phyloP scores from a whole-genome alignment of 2,797 vertebrate species.

The Aselliscus stoliczkanus region DNA sequence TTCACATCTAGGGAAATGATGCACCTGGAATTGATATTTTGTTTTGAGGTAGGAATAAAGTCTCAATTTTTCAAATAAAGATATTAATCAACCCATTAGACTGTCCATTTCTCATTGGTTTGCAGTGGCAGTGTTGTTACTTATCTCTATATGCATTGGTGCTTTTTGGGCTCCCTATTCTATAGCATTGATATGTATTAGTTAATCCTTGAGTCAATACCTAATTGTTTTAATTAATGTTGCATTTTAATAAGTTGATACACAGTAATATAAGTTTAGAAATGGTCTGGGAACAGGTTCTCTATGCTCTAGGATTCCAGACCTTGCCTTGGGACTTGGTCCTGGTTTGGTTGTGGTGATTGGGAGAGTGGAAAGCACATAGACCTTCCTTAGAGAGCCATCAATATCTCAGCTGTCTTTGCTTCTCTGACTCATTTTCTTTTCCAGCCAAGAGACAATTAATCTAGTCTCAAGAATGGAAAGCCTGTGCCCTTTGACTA shows the following conservation, averaged over 20 bases:
- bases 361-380: not conserved
- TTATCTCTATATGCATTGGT: not conserved
- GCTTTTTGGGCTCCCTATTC: not conserved
- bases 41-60: not conserved
- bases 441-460: constrained; percentile 1
- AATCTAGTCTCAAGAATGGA: not conserved
- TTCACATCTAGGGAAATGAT: not conserved
- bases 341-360: not conserved
- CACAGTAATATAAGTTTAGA: not conserved
- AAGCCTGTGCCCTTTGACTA: not conserved
- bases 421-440: constrained; percentile 38
- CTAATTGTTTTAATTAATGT: not conserved
- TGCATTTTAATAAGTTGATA: not conserved
- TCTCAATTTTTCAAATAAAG: not conserved
- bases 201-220: not conserved
- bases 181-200: not conserved
- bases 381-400: not conserved
- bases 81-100: not conserved
- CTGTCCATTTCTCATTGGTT: not conserved
- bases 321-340: not conserved
- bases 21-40: not conserved
- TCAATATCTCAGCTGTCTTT: constrained; percentile 16
- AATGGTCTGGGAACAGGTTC: not conserved
- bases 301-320: not conserved
- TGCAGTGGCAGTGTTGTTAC: not conserved